Conservation (phyloP, 2,888 invertebrate genomes). For the Xanthia icteritia region DNA sequence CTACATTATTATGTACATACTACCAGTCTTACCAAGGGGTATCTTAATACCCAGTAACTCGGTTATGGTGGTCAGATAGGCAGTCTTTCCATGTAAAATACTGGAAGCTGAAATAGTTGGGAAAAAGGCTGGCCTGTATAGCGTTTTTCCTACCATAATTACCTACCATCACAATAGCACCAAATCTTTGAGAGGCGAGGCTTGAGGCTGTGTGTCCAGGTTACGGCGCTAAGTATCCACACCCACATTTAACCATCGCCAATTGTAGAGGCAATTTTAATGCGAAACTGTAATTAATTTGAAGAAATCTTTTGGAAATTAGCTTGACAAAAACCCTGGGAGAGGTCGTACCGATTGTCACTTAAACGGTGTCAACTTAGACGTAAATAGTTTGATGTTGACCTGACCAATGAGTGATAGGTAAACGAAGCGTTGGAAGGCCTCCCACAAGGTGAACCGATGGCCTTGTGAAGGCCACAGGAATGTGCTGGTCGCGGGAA, state of each 20-base stretch:
- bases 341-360: not conserved
- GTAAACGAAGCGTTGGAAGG: too few relatives aligned
- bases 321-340: not conserved
- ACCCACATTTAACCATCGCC: too few relatives aligned
- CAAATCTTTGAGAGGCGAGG: too few relatives aligned
- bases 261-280: not conserved
- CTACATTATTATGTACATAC: not conserved
- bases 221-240: too few relatives aligned
- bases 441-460: too few relatives aligned
- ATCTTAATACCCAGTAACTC: not conserved
- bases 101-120: not conserved
- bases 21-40: not conserved
- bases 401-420: not conserved
- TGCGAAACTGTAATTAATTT: not conserved
- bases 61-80: not conserved
- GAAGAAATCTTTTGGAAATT: not conserved
- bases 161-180: not conserved
- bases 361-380: not conserved
- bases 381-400: not conserved
- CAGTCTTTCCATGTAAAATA: not conserved
- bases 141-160: too few relatives aligned
- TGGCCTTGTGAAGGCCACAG: too few relatives aligned
- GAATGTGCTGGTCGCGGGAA: too few relatives aligned
- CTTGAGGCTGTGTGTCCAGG: too few relatives aligned
- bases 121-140: too few relatives aligned